Base-by-base conservation (phyloP, 2,888 invertebrate species). In the Limnephilus rhombicus region DNA sequence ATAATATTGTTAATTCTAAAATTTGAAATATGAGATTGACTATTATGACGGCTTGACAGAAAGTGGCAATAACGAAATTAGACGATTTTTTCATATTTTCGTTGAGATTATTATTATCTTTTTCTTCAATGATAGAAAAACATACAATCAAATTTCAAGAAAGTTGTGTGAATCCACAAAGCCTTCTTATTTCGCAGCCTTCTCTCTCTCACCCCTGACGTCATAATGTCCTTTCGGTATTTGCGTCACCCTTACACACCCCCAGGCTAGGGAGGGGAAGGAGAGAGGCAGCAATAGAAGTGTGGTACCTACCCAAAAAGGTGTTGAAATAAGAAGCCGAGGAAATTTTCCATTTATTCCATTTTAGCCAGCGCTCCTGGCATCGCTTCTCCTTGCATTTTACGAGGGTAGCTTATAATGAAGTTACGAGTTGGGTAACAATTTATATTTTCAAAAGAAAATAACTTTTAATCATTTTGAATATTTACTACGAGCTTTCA, bases 191-290 rank as follows among this genome's bases (percentile, higher is more conserved):
- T 37, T 31, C 88, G 41, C 34, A 68, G 80, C n/a, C 88, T 80
- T 90, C 90, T 83, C 90, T 45, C 90, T 90, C 90, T 81, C n/a
- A 45, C 90, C 24, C 82, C 81, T 83, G 81, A 83, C 81, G 90
- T 82, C 90, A 89, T 90, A 90, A 90, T 83, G 90, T 81, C 90
- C 82, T 81, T 83, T 83, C 82, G 18, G 82, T 90, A 49, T 90
- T 90, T 83, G 82, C 90, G 82, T 90, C 90, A 82, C 90, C 49
- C 90, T 90, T 49, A 45, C 90, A 90, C 90, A 49, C 68, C 88
- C 7, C 45, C 82, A n/a, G 15, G 89, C 87, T 4, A 7, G 37
- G 80, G 11, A 37, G 34, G 80, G 88, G 80, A 15, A 18, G 68
- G 31, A 68, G 80, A 80, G 37, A 80, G 37, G 45, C 34, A 37